These are phyloP conservation scores for Lasius platythorax DNA, from an alignment of 2,888 invertebrate species.

Conservation along the genomic window DNA sequence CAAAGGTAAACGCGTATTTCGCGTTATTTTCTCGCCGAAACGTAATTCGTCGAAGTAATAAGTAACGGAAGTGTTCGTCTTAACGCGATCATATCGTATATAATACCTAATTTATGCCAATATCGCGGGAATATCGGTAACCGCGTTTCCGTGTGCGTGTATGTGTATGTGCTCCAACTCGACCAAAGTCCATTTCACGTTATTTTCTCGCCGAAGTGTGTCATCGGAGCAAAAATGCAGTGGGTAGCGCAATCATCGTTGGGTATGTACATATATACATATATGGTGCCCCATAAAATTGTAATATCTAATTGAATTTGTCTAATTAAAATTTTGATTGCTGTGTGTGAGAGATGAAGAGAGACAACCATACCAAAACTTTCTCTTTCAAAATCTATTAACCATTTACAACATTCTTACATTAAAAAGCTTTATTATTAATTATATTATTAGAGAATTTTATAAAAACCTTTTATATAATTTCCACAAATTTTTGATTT, in stretches of 20 bases:
- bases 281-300: too few species aligned
- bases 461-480: background rate
- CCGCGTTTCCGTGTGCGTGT: background rate
- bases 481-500: background rate
- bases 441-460: background rate
- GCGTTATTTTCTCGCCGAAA: too few species aligned
- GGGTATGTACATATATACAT: background rate
- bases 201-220: background rate
- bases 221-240: background rate
- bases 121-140: background rate
- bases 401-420: background rate
- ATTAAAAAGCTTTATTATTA: background rate
- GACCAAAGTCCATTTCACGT: background rate
- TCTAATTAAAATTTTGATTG: background rate
- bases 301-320: too few species aligned
- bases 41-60: too few species aligned
- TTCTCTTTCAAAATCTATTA: background rate
- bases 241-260: background rate
- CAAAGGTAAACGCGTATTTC: too few species aligned
- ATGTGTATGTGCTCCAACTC: background rate
- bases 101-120: background rate
- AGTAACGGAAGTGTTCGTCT: too few species aligned
- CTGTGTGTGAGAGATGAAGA: background rate
- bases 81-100: too few species aligned
- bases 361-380: background rate